phyloP scores from a whole-genome alignment of 2,113 vertebrate genomes.

The Cephalopterus ornatus region DNA sequence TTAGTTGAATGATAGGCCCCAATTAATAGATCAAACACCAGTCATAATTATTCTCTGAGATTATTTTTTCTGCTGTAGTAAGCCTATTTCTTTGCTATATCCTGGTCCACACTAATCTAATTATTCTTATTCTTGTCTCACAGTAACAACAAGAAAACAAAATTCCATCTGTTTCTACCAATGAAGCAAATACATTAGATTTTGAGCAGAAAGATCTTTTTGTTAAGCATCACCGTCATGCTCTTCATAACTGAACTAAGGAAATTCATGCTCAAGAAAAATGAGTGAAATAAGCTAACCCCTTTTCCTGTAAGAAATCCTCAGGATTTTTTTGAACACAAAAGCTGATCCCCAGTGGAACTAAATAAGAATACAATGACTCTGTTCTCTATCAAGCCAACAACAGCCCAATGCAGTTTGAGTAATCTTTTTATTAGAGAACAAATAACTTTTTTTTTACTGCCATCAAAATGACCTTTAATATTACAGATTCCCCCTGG shows the following conservation, averaged over 20 bases:
- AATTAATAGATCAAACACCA: slow-evolving; percentile 8
- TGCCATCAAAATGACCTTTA: slow-evolving; percentile 4
- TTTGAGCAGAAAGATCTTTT: background rate
- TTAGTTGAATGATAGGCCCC: background rate
- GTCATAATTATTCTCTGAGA: background rate
- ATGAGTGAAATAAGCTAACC: background rate
- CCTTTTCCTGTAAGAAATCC: background rate
- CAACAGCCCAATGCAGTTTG: background rate
- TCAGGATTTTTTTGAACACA: background rate
- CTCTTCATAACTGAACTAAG: background rate
- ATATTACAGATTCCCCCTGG: background rate
- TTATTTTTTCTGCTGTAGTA: background rate
- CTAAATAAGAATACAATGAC: background rate
- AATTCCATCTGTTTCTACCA: background rate
- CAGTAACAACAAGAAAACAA: background rate
- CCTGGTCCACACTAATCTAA: background rate
- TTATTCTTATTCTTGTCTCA: background rate
- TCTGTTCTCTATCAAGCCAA: background rate
- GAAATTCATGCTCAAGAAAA: background rate
- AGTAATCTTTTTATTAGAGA: background rate
- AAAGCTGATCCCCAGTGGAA: background rate
- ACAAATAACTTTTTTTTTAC: background rate
- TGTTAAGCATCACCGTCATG: background rate
- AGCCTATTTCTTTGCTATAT: background rate
- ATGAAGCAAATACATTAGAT: background rate